Conservation (phyloP, 2,888 invertebrate genomes). For the Anthophora plumipes region DNA sequence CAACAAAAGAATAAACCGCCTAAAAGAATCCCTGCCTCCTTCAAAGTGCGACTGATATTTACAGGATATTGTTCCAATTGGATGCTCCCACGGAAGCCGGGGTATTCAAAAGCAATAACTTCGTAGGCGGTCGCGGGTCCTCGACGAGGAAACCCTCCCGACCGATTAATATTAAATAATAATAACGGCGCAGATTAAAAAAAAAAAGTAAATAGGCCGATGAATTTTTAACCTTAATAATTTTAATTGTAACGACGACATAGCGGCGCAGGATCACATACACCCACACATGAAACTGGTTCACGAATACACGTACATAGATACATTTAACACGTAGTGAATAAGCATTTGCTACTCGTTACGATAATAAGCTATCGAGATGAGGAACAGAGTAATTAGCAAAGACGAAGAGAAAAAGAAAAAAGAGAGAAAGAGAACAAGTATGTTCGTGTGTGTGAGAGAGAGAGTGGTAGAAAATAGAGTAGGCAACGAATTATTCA, state of each 20-base stretch:
- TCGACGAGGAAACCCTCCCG: constrained; percentile 56
- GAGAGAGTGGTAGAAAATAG: constrained; percentile 8
- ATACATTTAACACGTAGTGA: constrained; percentile 6
- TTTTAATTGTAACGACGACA: constrained; percentile 60
- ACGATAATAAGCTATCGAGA: constrained; percentile 34
- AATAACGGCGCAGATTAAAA: constrained; percentile 42
- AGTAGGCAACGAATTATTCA: constrained; percentile 14
- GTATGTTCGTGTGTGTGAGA: background rate
- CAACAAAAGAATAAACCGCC: constrained; percentile 27
- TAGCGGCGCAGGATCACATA: constrained; percentile 52
- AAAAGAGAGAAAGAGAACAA: background rate
- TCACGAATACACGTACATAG: background rate
- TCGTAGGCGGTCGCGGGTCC: constrained; percentile 75
- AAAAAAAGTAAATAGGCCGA: constrained; percentile 58
- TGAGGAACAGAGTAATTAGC: constrained; percentile 34
- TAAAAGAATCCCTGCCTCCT: constrained; percentile 52
- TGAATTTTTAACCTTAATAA: constrained; percentile 68
- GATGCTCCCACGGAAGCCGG: constrained; percentile 84
- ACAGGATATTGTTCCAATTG: constrained; percentile 84
- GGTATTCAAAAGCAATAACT: constrained; percentile 84
- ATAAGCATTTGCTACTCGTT: constrained; percentile 40
- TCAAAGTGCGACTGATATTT: constrained; percentile 82
- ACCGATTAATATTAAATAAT: constrained; percentile 64
- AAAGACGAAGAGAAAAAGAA: background rate
- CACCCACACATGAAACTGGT: constrained; percentile 16